Evolutionary conservation across 2,113 vertebrate genomes (phyloP).

Genomic region (Vulpes vulpes): DNA sequence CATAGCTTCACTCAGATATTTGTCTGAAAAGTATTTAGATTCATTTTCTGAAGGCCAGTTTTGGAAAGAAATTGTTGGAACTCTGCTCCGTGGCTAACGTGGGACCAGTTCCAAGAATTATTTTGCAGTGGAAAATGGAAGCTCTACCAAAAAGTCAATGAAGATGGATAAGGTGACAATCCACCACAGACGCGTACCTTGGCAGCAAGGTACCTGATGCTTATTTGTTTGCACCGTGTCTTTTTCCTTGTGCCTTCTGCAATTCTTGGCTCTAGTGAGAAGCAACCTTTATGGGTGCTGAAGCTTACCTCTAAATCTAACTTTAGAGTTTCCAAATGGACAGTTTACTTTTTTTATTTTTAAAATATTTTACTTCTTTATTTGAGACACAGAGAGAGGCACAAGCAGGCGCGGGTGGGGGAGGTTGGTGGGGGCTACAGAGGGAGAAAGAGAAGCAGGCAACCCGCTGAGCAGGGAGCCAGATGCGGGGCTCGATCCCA

Average conservation of each 20-base stretch:
- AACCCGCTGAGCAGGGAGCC: too few relatives aligned
- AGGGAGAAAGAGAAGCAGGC: too few relatives aligned
- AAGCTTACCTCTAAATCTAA: constrained; percentile 38
- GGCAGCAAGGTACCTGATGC: not conserved
- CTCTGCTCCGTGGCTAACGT: not conserved
- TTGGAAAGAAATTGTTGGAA: constrained; percentile 50
- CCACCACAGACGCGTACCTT: not conserved
- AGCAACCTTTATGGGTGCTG: not conserved
- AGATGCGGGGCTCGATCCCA: too few relatives aligned
- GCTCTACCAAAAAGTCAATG: not conserved
- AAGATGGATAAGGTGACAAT: not conserved
- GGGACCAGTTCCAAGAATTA: not conserved
- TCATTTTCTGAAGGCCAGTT: constrained; percentile 51
- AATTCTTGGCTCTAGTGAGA: not conserved
- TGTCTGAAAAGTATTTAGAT: constrained; percentile 22
- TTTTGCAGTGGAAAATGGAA: constrained; percentile 49
- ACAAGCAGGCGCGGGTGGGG: too few relatives aligned
- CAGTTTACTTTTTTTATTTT: too few relatives aligned
- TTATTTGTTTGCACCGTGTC: constrained; percentile 7
- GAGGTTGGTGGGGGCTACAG: too few relatives aligned
- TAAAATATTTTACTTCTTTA: too few relatives aligned
- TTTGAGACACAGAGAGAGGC: too few relatives aligned
- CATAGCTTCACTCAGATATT: constrained; percentile 5
- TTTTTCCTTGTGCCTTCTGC: not conserved
- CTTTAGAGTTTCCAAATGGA: constrained; percentile 7